These are phyloP conservation scores for Linepithema humile DNA, from an alignment of 1,140 invertebrate species.

Conservation along the genomic window DNA sequence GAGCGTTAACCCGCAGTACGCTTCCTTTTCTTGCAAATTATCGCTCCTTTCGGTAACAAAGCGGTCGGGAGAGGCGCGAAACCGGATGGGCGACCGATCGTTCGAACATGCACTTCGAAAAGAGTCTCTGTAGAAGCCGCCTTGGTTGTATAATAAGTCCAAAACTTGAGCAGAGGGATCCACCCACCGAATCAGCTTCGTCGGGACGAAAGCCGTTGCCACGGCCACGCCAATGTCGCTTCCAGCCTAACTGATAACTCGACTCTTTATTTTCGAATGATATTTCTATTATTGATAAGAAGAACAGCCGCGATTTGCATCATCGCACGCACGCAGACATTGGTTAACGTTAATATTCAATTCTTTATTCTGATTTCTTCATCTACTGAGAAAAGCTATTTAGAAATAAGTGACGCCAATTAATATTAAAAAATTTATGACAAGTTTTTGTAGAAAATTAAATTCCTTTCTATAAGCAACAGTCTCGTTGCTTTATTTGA, in stretches of 20 bases:
- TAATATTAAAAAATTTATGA: too few species aligned
- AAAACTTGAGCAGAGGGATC: background rate
- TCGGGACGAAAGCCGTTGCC: background rate
- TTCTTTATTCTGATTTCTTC: background rate
- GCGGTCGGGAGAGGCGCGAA: constrained; percentile 4
- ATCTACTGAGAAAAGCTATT: too few species aligned
- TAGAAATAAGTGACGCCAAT: too few species aligned
- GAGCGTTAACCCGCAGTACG: constrained; percentile 13
- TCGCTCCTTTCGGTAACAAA: constrained; percentile 32
- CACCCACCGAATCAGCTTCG: constrained; percentile 4
- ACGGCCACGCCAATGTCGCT: background rate
- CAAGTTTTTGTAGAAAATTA: too few species aligned
- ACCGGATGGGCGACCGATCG: constrained; percentile 13
- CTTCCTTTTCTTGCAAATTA: constrained; percentile 41
- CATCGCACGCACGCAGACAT: background rate
- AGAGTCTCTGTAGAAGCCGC: constrained; percentile 11
- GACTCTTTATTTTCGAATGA: background rate
- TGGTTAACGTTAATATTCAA: background rate
- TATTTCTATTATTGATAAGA: background rate
- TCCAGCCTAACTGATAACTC: background rate
- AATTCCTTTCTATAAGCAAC: too few species aligned
- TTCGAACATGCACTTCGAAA: background rate
- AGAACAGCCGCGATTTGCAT: background rate
- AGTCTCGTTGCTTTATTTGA: too few species aligned
- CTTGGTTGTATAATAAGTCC: constrained; percentile 20